Base-by-base conservation (phyloP, 2,888 invertebrate species). In the Hydropsyche betteni region DNA sequence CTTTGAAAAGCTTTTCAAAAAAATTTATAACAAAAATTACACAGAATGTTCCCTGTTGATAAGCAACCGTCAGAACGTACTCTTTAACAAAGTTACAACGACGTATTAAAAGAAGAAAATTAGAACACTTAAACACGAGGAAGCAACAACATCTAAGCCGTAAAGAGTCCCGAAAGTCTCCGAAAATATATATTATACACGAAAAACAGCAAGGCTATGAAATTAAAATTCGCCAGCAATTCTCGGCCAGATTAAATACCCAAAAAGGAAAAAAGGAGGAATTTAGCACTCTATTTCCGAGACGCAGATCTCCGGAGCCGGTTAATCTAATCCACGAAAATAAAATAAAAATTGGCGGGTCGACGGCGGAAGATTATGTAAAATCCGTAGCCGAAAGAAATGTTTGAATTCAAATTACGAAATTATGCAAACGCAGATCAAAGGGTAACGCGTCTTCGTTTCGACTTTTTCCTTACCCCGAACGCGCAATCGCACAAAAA, bases 391-490 rank as follows among this genome's bases (percentile, higher is more conserved):
- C 64, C 34, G 64, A 64, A 64, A 64, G 64, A 64, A 64, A 64
- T 64, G 64, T 70, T 70, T 70, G 70, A 70, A 70, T 53, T 52
- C 52, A 70, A 70, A 70, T 70, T 70, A 52, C 53, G 50, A 70
- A 70, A 70, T 70, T 70, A 70, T 70, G 52, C 70, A 70, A 70
- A 70, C 33, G 53, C 70, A 70, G 70, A 70, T 70, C 70, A 70
- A 70, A 70, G 70, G 70, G 70, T 70, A 70, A 70, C 70, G 52
- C 70, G 50, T 70, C 70, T 53, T 70, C 38, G 10, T 69, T 69
- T 51, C 34, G n/a, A 14, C 16, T 51, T 69, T 51, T 44, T 51
- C 24, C 7, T 24, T 24, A 24, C 24, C 24, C 24, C 24, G 24
- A 24, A 24, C 24, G 24, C 24, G 24, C 24, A 10, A 44, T 6